Conservation (phyloP, 2,113 vertebrate species). For the Poeciliopsis prolifica region DNA sequence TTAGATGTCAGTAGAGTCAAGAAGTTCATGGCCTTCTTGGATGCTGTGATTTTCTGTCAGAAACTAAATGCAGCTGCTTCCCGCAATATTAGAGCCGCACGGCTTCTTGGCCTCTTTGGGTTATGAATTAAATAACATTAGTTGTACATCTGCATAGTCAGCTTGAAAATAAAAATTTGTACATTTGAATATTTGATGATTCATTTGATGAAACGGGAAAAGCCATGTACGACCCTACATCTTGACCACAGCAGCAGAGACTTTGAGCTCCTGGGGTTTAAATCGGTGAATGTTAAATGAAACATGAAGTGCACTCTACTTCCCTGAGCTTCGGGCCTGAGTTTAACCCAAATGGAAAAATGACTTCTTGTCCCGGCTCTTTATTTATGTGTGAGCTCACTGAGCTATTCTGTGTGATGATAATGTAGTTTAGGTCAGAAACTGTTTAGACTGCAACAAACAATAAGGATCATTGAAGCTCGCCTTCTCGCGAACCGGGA, state of each 20-base stretch:
- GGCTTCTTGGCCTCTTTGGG: neutral
- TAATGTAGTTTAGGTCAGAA: neutral
- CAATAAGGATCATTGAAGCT: neutral
- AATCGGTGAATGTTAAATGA: constrained; percentile 44
- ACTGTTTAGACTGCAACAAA: neutral
- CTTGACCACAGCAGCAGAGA: constrained; percentile 24
- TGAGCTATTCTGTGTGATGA: neutral
- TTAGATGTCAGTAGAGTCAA: neutral
- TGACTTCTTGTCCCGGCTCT: constrained; percentile 17
- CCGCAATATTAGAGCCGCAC: too few relatives aligned
- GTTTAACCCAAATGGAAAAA: constrained; percentile 37
- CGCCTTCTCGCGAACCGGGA: neutral
- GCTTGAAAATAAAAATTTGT: constrained; percentile 5
- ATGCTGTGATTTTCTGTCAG: neutral
- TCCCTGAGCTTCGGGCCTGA: constrained; percentile 30
- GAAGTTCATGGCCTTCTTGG: neutral
- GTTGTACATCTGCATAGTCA: constrained; percentile 10
- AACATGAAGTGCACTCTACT: constrained; percentile 42
- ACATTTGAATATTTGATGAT: constrained; percentile 26
- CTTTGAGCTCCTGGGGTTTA: constrained; percentile 27
- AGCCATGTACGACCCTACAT: constrained; percentile 12
- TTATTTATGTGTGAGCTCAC: neutral
- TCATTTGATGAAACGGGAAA: constrained; percentile 15
- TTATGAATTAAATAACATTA: constrained; percentile 26
- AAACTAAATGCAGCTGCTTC: neutral